Base-by-base conservation (phyloP, 2,797 vertebrate species). In the Otolemur crassicaudatus region DNA sequence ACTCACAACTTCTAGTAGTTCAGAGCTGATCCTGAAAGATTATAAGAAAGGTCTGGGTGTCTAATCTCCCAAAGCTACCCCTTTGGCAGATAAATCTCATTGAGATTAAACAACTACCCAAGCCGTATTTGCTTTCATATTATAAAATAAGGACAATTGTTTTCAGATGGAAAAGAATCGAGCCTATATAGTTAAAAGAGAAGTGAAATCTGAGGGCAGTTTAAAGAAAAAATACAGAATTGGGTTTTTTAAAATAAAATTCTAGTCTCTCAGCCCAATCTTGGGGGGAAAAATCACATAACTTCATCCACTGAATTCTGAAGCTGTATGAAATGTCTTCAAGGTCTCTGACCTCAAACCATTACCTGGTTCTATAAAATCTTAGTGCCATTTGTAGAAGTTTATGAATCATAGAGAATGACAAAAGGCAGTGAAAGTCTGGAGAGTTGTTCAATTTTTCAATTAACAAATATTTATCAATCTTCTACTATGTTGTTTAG, bases 141-240 rank as follows among this genome's bases (percentile, higher is more conserved):
- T 90, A 49, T 86, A 72, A 79, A 83, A 73, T 3, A 67, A 84
- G 61, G n/a, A 53, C 37, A 72, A 65, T 92, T 90, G 40, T 91
- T 91, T 94, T 94, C 65, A 89, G 46, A 31, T 60, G 49, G 25
- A 60, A 93, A 85, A 89, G 27, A 83, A 3, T 31, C 80, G 37
- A 73, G 40, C n/a, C 29, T 34, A 25, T 75, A 75, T 29, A 77
- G 16, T 29, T 90, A 53, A 96, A 82, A 63, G 67, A 83, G 20
- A 93, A 46, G 19, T 90, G 63, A 96, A 97, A 94, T 40, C 37
- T 89, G 46, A 94, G 37, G 43, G 17, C n/a, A 95, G 12, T 11
- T 77, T 16, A 53, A 67, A 61, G 22, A 22, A 37, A 91, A 81
- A 53, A 27, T 43, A 23, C 34, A 67, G 25, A 67, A 85, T 46